Evolutionary conservation across 2,888 invertebrate species (phyloP).

Genomic region (Tipula helvola): DNA sequence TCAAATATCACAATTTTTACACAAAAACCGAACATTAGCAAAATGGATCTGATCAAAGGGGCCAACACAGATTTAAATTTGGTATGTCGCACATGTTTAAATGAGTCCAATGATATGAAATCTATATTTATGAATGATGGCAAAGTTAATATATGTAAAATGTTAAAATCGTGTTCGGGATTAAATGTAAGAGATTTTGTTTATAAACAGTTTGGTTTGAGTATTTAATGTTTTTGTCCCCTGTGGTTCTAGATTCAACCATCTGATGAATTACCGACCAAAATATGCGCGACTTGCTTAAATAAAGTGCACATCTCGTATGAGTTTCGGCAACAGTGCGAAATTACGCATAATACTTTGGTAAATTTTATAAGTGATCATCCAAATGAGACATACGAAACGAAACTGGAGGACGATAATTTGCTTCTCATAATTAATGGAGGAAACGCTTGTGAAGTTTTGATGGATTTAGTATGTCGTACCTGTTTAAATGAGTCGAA

Average conservation of each 20-base stretch:
- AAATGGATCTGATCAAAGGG: neutral
- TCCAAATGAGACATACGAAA: neutral
- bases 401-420: neutral
- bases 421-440: neutral
- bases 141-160: neutral
- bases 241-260: neutral
- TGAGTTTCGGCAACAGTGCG: neutral
- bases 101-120: neutral
- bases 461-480: constrained; percentile 26
- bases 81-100: neutral
- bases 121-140: neutral
- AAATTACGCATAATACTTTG: neutral
- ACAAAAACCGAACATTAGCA: constrained; percentile 16
- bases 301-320: neutral
- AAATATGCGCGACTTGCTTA: neutral
- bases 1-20: no score
- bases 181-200: neutral
- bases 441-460: neutral
- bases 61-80: neutral
- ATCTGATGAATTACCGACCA: neutral
- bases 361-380: neutral
- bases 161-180: neutral
- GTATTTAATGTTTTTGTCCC: neutral
- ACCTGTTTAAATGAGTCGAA: constrained; percentile 24
- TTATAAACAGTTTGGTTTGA: neutral